Percentiles rank a stretch among this genome's conserved stretches.
These are phyloP conservation scores for Probaryconus sp. DNA, from an alignment of 1,140 invertebrate genomes.

Conservation along the genomic window DNA sequence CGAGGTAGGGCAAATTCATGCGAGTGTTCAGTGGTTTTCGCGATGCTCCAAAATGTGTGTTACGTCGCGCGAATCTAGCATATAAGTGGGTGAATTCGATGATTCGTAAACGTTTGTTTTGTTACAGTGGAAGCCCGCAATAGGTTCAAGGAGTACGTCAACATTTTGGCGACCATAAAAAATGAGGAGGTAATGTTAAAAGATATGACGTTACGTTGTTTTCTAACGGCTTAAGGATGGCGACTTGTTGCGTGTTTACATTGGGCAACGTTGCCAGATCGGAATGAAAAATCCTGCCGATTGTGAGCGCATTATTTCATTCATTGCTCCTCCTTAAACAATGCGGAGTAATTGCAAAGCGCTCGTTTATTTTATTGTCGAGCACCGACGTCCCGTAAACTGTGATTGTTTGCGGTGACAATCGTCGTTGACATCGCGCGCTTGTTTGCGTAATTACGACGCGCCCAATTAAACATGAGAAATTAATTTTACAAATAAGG, in stretches of 20 bases:
- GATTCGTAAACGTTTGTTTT: conserved; percentile 61
- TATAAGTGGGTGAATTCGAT: conserved; percentile 41
- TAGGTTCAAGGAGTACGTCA: conserved; percentile 94
- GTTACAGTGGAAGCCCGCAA: conserved; percentile 88
- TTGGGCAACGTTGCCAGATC: conserved; percentile 53
- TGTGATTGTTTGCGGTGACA: too few relatives aligned
- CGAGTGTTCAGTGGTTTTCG: too few relatives aligned
- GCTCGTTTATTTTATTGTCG: too few relatives aligned
- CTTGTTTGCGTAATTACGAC: too few relatives aligned
- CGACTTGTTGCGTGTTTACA: conserved; percentile 75
- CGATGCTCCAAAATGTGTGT: not conserved
- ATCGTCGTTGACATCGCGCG: too few relatives aligned
- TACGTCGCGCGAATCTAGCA: conserved; percentile 2
- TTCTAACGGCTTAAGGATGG: conserved; percentile 61
- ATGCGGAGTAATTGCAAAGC: too few relatives aligned
- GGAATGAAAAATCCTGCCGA: not conserved
- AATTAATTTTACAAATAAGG: too few relatives aligned
- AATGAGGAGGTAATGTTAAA: conserved; percentile 80
- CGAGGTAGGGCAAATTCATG: conserved; percentile 81
- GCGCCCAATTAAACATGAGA: too few relatives aligned
- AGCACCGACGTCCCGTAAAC: too few relatives aligned
- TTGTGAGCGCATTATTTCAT: too few relatives aligned
- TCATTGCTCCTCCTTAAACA: too few relatives aligned
- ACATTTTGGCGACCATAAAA: conserved; percentile 90
- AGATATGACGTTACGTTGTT: conserved; percentile 18